phyloP scores from a whole-genome alignment of 53 echinoderm and acorn worm genomes.

The Temnopleurus reevesii region DNA sequence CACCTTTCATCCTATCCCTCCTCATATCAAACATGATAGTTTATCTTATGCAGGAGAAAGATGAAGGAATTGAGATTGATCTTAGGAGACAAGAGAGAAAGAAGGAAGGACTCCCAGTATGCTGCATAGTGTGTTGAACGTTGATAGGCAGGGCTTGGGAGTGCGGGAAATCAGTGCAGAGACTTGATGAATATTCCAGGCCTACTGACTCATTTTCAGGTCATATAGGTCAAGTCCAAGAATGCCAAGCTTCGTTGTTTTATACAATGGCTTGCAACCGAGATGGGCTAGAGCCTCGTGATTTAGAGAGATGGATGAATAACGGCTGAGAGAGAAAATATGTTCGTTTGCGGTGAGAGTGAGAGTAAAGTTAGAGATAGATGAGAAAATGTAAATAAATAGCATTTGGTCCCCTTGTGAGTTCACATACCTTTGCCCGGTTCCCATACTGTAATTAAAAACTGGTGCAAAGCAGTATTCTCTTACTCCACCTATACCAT shows the following conservation, averaged over 20 bases:
- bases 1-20: too few relatives aligned
- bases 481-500: slow-evolving; percentile 43
- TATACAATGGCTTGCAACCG: slow-evolving; percentile 74
- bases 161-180: slow-evolving; percentile 33
- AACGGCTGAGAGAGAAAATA: not conserved
- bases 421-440: slow-evolving; percentile 55
- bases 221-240: slow-evolving; percentile 71
- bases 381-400: slow-evolving; percentile 58
- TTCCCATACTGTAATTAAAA: slow-evolving; percentile 60
- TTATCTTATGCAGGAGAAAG: too few relatives aligned
- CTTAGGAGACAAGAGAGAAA: not conserved
- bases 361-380: slow-evolving; percentile 32
- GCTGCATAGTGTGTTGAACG: not conserved
- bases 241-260: slow-evolving; percentile 68
- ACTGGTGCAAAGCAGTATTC: slow-evolving; percentile 58
- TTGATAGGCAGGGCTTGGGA: slow-evolving; percentile 39
- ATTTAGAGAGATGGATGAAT: not conserved
- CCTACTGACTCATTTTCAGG: slow-evolving; percentile 71
- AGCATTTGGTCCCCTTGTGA: slow-evolving; percentile 57
- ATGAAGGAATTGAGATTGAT: too few relatives aligned
- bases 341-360: slow-evolving; percentile 5
- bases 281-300: slow-evolving; percentile 48
- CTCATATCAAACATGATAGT: too few relatives aligned
- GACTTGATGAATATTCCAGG: slow-evolving; percentile 75
- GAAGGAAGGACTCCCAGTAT: not conserved